Evolutionary conservation across 2,113 vertebrate genomes (phyloP).

Genomic region (Beaufortia kweichowensis): DNA sequence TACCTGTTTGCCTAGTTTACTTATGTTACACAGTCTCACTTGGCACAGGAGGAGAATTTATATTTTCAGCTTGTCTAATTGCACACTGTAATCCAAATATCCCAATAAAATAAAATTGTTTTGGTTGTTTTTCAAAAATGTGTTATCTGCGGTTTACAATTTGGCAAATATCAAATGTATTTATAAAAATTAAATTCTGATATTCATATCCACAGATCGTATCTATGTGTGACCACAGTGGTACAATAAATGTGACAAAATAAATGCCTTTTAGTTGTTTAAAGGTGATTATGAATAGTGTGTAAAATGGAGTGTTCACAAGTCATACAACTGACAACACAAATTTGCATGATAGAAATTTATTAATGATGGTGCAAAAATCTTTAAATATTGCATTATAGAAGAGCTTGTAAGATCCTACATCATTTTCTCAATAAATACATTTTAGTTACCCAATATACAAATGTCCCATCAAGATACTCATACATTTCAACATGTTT

Average conservation of each 20-base stretch:
- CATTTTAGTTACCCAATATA: slow-evolving; percentile 28
- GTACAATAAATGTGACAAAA: background rate
- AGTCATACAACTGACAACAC: no score
- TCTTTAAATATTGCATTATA: slow-evolving; percentile 21
- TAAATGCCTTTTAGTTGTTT: background rate
- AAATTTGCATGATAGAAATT: slow-evolving; percentile 28
- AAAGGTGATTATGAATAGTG: background rate
- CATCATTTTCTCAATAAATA: slow-evolving; percentile 27
- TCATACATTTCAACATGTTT: background rate
- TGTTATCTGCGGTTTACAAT: no score
- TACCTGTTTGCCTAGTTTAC: no score
- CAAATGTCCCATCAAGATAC: slow-evolving; percentile 30
- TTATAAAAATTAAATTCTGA: no score
- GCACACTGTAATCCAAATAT: no score
- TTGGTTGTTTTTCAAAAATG: no score
- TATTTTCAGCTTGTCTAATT: no score
- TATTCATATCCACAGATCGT: no score
- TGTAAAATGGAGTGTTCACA: background rate
- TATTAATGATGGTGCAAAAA: slow-evolving; percentile 37
- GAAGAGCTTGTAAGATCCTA: slow-evolving; percentile 24
- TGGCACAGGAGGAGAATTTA: no score
- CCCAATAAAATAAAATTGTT: no score
- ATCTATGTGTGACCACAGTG: background rate
- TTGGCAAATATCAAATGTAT: no score
- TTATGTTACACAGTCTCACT: no score